Base-by-base conservation (phyloP, 2,888 invertebrate species). In the Vesta saturnalis region DNA sequence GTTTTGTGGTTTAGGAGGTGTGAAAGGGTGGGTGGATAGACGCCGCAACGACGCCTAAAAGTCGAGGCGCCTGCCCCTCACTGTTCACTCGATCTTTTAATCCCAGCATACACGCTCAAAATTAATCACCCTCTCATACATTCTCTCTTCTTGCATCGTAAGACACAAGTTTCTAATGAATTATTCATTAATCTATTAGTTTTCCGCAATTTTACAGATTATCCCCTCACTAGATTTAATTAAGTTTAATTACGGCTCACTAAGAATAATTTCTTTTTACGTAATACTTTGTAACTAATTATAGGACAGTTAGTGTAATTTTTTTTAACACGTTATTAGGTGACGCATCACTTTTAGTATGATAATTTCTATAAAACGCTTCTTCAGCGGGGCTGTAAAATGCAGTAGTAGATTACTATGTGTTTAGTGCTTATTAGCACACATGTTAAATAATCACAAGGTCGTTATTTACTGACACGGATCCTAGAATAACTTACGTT, bases 41-140 rank as follows among this genome's bases (percentile, higher is more conserved):
- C 76, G 77, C 77, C 76, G 71, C 76, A 77, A 80, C 82, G 83
- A 81, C 83, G 83, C 82, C 83, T 79, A 81, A 79, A 78, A 79
- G 81, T 81, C 82, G 82, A 78, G 82, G 82, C 83, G 83, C 81
- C 82, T 81, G 81, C 81, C 82, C 79, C 83, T 80, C 80, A 79
- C 82, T 80, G 82, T 80, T 82, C 77, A 78, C 82, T 81, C 81
- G 82, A 84, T 83, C 83, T 83, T 81, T 83, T 83, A 83, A 83
- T 84, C 83, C 82, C 82, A 80, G 83, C 83, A 82, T 83, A 83
- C 83, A 81, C 83, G 83, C 77, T 77, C 79, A 81, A 84, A 83
- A 84, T 84, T 84, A 84, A 84, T 84, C 83, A 83, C 83, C 80
- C 80, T 73, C 74, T 73, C 72, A 71, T 72, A 72, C 74, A 73